These are phyloP conservation scores for Eudasyphora cyanicolor DNA, from an alignment of 2,888 invertebrate species.

Conservation along the genomic window DNA sequence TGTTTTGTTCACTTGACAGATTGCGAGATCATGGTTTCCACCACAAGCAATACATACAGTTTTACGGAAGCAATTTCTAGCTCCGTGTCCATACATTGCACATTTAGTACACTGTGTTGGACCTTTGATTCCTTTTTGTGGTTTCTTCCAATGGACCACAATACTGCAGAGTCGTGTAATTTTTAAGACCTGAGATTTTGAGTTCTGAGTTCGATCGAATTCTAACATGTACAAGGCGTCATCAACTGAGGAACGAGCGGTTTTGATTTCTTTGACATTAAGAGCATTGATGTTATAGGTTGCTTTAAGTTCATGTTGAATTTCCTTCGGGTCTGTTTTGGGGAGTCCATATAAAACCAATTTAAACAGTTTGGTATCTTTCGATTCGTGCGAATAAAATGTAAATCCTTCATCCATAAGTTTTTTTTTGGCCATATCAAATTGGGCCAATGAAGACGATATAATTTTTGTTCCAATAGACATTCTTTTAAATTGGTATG, in stretches of 20 bases:
- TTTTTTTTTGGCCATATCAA: no score
- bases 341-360: neutral
- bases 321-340: neutral
- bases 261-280: neutral
- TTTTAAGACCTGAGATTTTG: slow-evolving; percentile 9
- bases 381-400: neutral
- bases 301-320: neutral
- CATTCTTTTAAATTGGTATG: no score
- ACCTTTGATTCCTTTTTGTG: slow-evolving; percentile 4
- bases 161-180: neutral
- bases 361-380: no score
- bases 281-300: no score
- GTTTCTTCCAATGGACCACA: no score
- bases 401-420: neutral
- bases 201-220: neutral
- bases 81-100: no score
- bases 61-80: no score
- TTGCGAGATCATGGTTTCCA: neutral
- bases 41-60: neutral
- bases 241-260: neutral
- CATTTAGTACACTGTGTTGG: no score
- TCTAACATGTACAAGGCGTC: slow-evolving; percentile 21
- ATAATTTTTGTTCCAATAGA: no score
- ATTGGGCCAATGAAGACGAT: neutral
- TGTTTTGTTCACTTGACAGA: no score